These are phyloP conservation scores for Leptodactylus fallax DNA, from an alignment of 2,797 vertebrate genomes.

Conservation along the genomic window DNA sequence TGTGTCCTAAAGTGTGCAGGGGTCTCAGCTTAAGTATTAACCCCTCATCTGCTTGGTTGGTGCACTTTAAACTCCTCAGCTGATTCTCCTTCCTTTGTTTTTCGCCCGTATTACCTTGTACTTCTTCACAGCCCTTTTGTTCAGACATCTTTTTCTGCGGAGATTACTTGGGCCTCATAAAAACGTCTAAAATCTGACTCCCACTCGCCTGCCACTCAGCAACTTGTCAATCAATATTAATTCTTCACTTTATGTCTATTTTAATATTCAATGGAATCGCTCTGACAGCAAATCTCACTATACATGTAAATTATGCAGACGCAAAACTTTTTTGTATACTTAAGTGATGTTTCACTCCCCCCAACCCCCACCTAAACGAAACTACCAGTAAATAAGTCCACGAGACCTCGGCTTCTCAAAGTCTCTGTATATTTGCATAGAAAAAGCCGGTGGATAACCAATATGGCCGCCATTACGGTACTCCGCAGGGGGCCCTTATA, in stretches of 20 bases:
- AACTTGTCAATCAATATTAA: conserved; percentile 7
- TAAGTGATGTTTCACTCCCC: not conserved
- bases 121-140: not conserved
- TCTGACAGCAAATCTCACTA: not conserved
- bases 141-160: not conserved
- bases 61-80: no score
- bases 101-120: not conserved
- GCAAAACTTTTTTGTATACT: not conserved
- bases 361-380: not conserved
- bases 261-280: not conserved
- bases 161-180: not conserved
- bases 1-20: no score
- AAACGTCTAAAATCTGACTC: not conserved
- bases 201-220: conserved; percentile 1
- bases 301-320: not conserved
- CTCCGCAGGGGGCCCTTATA: no score
- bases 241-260: not conserved
- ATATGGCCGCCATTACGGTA: no score
- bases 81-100: not conserved
- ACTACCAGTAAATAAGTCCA: not conserved
- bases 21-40: no score
- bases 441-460: not conserved
- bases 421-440: not conserved
- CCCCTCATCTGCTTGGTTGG: no score
- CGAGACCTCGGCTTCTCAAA: not conserved